Evolutionary conservation across 2,797 vertebrate genomes (phyloP).

Genomic region (Gila robusta): DNA sequence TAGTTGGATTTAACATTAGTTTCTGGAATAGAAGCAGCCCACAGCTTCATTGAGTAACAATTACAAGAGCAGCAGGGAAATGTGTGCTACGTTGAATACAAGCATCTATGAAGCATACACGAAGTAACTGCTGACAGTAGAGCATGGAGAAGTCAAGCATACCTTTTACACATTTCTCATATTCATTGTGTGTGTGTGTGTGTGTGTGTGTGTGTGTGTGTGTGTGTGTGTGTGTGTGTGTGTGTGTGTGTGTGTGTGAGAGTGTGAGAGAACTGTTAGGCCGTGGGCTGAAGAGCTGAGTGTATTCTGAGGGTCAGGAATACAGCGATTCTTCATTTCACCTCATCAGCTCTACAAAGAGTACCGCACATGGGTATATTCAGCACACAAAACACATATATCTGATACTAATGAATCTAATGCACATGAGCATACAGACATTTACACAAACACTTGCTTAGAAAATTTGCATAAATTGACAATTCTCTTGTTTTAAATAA

Average conservation of each 20-base stretch:
- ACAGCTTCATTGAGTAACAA: background rate
- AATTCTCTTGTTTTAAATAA: background rate
- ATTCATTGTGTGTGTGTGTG: constrained; percentile 10
- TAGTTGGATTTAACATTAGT: background rate
- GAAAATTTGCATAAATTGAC: background rate
- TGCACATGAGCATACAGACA: background rate
- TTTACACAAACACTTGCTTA: background rate
- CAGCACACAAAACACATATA: background rate
- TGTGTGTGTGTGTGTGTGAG: background rate
- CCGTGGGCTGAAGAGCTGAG: background rate
- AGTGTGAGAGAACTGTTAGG: background rate
- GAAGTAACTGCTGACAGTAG: constrained; percentile 5
- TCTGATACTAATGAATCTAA: constrained; percentile 23
- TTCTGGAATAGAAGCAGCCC: background rate
- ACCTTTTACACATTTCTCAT: background rate
- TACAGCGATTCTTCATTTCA: constrained; percentile 10
- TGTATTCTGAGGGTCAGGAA: constrained; percentile 21
- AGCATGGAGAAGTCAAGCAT: constrained; percentile 24
- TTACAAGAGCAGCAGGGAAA: background rate
- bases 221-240: background rate
- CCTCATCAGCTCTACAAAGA: constrained; percentile 33
- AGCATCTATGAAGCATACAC: background rate
- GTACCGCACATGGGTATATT: background rate
- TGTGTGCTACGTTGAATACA: background rate
- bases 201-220: background rate